Evolutionary conservation across 1,140 invertebrate genomes (phyloP).

Genomic region (Orchestia grillus): DNA sequence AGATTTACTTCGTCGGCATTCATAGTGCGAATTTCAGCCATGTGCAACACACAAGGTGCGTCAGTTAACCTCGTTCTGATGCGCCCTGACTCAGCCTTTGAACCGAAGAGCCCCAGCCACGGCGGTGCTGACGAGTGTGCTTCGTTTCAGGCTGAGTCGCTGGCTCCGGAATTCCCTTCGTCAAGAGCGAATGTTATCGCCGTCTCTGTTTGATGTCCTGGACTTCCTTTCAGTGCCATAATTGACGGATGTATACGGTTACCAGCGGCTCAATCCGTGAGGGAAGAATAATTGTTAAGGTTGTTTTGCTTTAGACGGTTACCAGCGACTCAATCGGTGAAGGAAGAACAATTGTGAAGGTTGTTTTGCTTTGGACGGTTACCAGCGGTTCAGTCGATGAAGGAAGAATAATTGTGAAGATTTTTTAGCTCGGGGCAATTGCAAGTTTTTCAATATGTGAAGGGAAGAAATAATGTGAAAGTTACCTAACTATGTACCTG

Average conservation of each 20-base stretch:
- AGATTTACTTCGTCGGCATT: not conserved
- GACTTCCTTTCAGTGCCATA: not conserved
- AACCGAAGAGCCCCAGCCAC: not conserved
- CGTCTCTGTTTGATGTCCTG: not conserved
- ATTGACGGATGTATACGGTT: not conserved
- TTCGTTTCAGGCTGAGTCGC: not conserved
- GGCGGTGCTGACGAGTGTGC: not conserved
- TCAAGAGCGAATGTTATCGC: not conserved
- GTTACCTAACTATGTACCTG: not conserved
- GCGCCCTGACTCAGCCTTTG: not conserved
- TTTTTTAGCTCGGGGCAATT: not conserved
- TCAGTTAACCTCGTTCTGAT: not conserved
- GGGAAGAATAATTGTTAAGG: too few relatives aligned
- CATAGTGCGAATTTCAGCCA: not conserved
- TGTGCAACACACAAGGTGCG: not conserved
- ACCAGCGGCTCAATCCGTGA: not conserved
- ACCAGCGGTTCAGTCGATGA: not conserved
- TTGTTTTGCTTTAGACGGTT: not conserved
- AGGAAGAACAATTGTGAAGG: not conserved
- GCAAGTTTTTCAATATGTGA: not conserved
- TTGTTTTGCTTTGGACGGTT: not conserved
- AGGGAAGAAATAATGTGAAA: not conserved
- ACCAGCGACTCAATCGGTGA: not conserved
- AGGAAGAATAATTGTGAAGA: not conserved
- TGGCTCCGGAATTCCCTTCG: not conserved